phyloP scores from a whole-genome alignment of 35 echinoderm and acorn worm species.

The Ophioderma brevispina region DNA sequence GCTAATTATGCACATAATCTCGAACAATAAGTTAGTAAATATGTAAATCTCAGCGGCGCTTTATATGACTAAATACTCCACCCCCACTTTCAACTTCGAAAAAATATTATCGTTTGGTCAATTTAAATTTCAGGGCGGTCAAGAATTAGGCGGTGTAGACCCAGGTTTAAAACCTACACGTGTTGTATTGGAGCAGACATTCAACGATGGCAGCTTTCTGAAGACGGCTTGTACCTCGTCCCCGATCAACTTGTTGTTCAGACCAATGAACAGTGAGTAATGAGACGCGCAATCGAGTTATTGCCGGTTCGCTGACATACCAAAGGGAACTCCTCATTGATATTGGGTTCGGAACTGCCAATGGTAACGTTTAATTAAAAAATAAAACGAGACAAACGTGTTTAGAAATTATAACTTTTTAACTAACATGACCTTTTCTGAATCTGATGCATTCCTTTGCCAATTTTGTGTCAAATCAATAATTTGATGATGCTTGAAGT shows the following conservation, averaged over 20 bases:
- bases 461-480: too few species aligned
- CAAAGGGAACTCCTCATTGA: background rate
- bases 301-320: background rate
- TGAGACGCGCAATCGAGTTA: background rate
- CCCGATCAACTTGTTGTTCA: background rate
- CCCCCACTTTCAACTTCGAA: too few species aligned
- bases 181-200: background rate
- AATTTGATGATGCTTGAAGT: too few species aligned
- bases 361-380: too few species aligned
- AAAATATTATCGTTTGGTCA: background rate
- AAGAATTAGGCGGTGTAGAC: background rate
- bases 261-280: background rate
- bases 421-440: too few species aligned
- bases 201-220: background rate
- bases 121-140: background rate
- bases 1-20: too few species aligned
- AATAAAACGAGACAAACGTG: too few species aligned
- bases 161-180: background rate
- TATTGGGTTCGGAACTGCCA: background rate
- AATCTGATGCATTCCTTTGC: too few species aligned
- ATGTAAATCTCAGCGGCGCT: too few species aligned
- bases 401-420: too few species aligned
- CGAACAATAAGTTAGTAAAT: too few species aligned
- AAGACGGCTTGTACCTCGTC: background rate
- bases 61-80: too few species aligned